A percentile compares a stretch with the other conserved stretches of the same genome.
phyloP scores from a whole-genome alignment of 2,888 invertebrate species.

The Drosophila suboccidentalis region DNA sequence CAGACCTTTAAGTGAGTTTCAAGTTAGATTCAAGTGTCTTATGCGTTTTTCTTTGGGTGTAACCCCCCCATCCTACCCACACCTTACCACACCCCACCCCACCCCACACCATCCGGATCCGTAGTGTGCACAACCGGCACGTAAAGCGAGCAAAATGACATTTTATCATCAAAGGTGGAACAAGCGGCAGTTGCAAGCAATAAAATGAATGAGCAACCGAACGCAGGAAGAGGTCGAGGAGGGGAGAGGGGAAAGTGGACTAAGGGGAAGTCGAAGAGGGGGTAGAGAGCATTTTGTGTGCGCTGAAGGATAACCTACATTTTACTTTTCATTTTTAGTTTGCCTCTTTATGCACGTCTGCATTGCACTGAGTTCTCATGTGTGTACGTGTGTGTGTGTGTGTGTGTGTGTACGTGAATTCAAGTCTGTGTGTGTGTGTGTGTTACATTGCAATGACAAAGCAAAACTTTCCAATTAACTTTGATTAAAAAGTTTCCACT shows the following conservation, averaged over 20 bases:
- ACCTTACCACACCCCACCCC: not conserved
- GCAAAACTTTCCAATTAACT: conserved; percentile 82
- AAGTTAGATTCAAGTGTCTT: too few relatives aligned
- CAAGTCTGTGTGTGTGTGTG: conserved; percentile 41
- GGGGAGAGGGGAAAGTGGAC: not conserved
- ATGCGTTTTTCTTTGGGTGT: not conserved
- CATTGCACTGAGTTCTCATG: conserved; percentile 23
- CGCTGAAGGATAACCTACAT: conserved; percentile 81
- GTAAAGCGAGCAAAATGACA: conserved; percentile 81
- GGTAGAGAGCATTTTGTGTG: conserved; percentile 69
- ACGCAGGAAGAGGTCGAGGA: conserved; percentile 15
- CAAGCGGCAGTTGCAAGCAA: conserved; percentile 60
- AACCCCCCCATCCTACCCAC: not conserved
- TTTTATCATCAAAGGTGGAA: conserved; percentile 82
- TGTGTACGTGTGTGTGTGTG: conserved; percentile 9
- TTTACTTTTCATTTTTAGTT: conserved; percentile 77
- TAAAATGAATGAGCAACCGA: conserved; percentile 65
- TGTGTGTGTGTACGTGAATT: conserved; percentile 27
- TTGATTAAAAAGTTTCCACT: conserved; percentile 81
- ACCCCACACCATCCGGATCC: not conserved
- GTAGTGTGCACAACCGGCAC: conserved; percentile 46
- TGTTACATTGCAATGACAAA: conserved; percentile 74
- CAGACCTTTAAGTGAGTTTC: too few relatives aligned
- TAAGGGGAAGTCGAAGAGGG: not conserved
- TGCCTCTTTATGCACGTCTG: conserved; percentile 68